phyloP scores from a whole-genome alignment of 2,113 vertebrate genomes.

The Tragelaphus scriptus region DNA sequence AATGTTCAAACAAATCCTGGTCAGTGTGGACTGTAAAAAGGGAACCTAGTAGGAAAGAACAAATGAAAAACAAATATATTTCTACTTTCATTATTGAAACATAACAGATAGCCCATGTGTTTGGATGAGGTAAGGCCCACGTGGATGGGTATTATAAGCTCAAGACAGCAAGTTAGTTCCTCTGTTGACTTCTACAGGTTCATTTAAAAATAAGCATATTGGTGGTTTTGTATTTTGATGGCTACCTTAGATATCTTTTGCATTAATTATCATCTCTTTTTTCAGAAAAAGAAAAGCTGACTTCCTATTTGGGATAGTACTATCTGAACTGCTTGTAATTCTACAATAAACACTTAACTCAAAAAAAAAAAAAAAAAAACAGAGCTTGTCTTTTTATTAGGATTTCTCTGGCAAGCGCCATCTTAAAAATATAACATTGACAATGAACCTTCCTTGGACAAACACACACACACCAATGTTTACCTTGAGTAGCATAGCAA shows the following conservation, averaged over 20 bases:
- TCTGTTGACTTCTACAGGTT: neutral
- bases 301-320: neutral
- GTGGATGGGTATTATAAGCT: neutral
- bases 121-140: neutral
- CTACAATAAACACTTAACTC: conserved; percentile 40
- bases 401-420: conserved; percentile 28
- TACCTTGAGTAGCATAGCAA: conserved; percentile 72
- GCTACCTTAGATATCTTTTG: neutral
- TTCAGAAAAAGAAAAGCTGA: neutral
- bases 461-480: conserved; percentile 21
- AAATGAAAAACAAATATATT: neutral
- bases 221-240: neutral
- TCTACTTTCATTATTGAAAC: conserved; percentile 33
- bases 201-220: conserved; percentile 16
- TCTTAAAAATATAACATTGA: conserved; percentile 61
- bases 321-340: conserved; percentile 40
- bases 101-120: neutral
- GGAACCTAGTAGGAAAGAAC: neutral
- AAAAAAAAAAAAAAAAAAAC: neutral
- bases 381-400: conserved; percentile 34
- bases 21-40: neutral
- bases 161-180: neutral
- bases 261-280: neutral
- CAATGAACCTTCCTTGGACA: conserved; percentile 15
- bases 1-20: neutral